These are phyloP conservation scores for Drosophila kanapiae DNA, from an alignment of 1,140 invertebrate species.

Conservation along the genomic window DNA sequence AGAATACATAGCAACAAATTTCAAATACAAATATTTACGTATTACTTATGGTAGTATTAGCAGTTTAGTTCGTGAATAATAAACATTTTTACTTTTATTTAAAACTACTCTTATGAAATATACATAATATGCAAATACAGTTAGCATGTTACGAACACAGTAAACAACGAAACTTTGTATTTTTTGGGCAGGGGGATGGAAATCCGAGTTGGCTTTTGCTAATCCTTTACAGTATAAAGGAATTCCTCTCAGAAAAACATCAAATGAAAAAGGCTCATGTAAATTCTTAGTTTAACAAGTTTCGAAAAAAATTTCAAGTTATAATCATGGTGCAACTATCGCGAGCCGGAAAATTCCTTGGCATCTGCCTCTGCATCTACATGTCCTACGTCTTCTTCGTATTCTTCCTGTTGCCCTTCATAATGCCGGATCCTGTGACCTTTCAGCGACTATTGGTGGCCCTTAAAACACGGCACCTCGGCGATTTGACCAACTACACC, in stretches of 20 bases:
- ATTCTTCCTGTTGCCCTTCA: conserved; percentile 53
- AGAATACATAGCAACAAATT: conserved; percentile 29
- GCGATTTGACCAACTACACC: conserved; percentile 46
- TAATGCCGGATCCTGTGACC: conserved; percentile 51
- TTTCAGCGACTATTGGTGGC: conserved; percentile 37
- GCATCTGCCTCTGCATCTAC: conserved; percentile 58
- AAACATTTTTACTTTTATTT: conserved; percentile 35
- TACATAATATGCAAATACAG: conserved; percentile 45
- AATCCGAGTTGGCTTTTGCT: not conserved
- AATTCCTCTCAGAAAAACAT: not conserved
- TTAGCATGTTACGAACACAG: conserved; percentile 50
- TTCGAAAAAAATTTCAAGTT: conserved; percentile 2
- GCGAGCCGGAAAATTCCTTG: conserved; percentile 53
- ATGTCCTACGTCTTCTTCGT: conserved; percentile 51
- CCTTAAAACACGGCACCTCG: conserved; percentile 29
- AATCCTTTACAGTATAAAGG: not conserved
- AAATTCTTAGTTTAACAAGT: conserved; percentile 14
- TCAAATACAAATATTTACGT: conserved; percentile 39
- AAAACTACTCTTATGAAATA: conserved; percentile 21
- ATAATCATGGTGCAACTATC: conserved; percentile 32
- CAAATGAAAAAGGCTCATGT: not conserved
- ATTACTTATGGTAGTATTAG: conserved; percentile 58
- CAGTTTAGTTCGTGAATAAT: conserved; percentile 34
- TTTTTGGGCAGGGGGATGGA: not conserved
- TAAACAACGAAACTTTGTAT: not conserved